Conservation (phyloP, 2,797 vertebrate species). For the Semaprochilodus insignis region DNA sequence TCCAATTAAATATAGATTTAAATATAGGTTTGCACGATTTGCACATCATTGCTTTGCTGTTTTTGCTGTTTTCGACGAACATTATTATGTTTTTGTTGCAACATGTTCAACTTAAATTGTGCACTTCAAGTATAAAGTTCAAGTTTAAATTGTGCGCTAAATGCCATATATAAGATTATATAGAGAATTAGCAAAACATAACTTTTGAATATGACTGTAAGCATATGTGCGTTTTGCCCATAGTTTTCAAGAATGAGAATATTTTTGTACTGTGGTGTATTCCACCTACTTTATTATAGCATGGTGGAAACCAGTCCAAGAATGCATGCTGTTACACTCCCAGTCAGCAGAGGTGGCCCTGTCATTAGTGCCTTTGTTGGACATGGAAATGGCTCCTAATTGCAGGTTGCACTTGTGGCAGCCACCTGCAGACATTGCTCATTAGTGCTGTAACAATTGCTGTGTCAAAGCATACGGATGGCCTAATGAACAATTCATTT, state of each 20-base stretch:
- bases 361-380: constrained; percentile 57
- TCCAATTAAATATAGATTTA: no score
- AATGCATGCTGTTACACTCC: constrained; percentile 49
- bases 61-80: no score
- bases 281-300: constrained; percentile 26
- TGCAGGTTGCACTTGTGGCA: constrained; percentile 47
- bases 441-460: constrained; percentile 56
- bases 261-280: neutral
- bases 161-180: no score
- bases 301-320: constrained; percentile 33
- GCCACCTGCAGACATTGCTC: constrained; percentile 50
- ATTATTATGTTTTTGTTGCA: no score
- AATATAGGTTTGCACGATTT: no score
- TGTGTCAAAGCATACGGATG: constrained; percentile 56
- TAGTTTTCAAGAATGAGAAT: neutral
- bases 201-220: neutral
- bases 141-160: no score
- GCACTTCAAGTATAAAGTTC: no score
- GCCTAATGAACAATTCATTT: constrained; percentile 58
- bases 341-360: constrained; percentile 53
- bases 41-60: no score
- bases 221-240: neutral
- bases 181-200: no score
- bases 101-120: no score
- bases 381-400: constrained; percentile 58